Evolutionary conservation across 2,113 vertebrate species (phyloP), one percentile per base, ranked within the genome.

Genomic region (Oreocharis arfaki): DNA sequence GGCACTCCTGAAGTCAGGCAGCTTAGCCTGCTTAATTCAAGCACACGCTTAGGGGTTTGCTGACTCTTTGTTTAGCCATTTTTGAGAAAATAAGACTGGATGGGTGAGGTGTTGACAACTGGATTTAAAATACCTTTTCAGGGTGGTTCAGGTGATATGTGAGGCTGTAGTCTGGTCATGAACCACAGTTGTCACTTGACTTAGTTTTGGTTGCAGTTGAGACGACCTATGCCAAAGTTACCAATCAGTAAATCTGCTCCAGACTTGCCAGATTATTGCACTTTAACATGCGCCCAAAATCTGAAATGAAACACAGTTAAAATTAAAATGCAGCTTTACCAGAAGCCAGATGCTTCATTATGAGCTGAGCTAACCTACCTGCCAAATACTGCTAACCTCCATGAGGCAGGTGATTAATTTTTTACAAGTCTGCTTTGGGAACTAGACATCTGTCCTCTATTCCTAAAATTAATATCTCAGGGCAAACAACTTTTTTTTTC

Each of bases 331-430:
- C 63, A 80, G 89, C 49, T 68, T 90, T 91, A 97, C 84, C 67
- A 87, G 71, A 78, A 81, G 78, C 95, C 95, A 90, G 94, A 91
- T 93, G 89, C 90, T 93, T 94, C 87, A 71, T 97, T 97, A 96
- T 63, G 88, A 94, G 90, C 65, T 52, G 57, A n/a, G 42, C 89
- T 74, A 61, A 67, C 86, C 74, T 92, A 74, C n/a, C 84, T 94
- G 95, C 96, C 92, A 91, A 94, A 76, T 42, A 35, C 87, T 75
- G 95, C 95, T 55, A 77, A 86, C 96, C 94, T 95, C 90, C 87
- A 65, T 61, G 74, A 90, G 94, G 91, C 68, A 83, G 73, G 71
- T 15, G 79, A 94, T 97, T 96, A 93, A 94, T 91, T 86, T 97
- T 97, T 97, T 94, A 95, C 70, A 92, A 95, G 90, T 90, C 90